Evolutionary conservation across 1,140 invertebrate genomes (phyloP).

Genomic region (Triops cancriformis): DNA sequence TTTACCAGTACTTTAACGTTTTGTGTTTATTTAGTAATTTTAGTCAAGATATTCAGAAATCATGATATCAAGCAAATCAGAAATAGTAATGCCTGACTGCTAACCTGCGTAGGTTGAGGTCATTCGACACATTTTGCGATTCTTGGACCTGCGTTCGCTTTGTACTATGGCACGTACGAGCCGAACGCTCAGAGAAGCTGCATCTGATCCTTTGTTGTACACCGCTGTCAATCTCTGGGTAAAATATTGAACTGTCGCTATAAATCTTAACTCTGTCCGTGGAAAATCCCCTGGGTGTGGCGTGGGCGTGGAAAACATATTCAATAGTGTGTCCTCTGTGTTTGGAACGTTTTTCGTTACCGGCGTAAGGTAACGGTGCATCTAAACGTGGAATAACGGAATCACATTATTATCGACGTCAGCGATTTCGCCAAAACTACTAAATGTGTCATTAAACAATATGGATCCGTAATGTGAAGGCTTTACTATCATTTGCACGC

Average conservation of each 20-base stretch:
- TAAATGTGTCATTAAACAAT: too few relatives aligned
- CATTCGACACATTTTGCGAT: slow-evolving; percentile 60
- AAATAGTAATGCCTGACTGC: neutral
- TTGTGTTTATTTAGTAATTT: neutral
- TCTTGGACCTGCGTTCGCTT: slow-evolving; percentile 67
- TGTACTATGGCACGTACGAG: slow-evolving; percentile 65
- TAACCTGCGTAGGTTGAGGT: slow-evolving; percentile 52
- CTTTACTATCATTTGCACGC: neutral
- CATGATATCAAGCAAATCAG: neutral
- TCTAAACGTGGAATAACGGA: too few relatives aligned
- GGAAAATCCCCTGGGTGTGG: too few relatives aligned
- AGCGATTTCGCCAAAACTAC: too few relatives aligned
- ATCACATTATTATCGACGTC: too few relatives aligned
- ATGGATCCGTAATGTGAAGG: slow-evolving; percentile 25
- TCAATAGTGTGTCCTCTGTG: too few relatives aligned
- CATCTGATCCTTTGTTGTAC: slow-evolving; percentile 65
- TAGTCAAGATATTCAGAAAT: slow-evolving; percentile 24
- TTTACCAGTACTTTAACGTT: slow-evolving; percentile 34
- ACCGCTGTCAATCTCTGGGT: slow-evolving; percentile 67
- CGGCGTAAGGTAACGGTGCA: too few relatives aligned
- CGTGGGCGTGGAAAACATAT: too few relatives aligned
- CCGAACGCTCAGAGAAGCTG: slow-evolving; percentile 60
- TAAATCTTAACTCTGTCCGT: too few relatives aligned
- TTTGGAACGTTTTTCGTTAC: too few relatives aligned
- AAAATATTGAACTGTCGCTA: too few relatives aligned